Percentiles rank a stretch among this genome's conserved stretches.
phyloP scores from a whole-genome alignment of 2,113 vertebrate species.

The Machaerirhynchus nigripectus region DNA sequence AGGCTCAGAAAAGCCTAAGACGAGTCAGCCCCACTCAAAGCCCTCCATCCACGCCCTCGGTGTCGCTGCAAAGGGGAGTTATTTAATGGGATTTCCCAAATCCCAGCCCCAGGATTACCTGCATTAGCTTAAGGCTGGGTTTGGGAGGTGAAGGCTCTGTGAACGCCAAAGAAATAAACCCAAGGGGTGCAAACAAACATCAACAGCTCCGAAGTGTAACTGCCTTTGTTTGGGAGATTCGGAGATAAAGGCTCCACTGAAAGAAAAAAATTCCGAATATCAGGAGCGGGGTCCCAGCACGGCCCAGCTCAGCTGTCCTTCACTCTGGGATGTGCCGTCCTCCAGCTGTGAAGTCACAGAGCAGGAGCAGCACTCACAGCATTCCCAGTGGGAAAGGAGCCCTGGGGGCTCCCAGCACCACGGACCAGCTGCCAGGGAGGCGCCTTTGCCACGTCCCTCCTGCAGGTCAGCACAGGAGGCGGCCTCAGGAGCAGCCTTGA shows the following conservation, averaged over 20 bases:
- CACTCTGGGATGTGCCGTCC: neutral
- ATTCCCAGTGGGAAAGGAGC: neutral
- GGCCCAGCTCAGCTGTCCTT: neutral
- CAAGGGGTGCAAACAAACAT: neutral
- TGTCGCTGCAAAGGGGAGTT: neutral
- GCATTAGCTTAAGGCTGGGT: neutral
- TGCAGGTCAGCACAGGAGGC: neutral
- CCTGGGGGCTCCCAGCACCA: accelerated
- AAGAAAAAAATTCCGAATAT: neutral
- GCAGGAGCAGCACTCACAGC: accelerated
- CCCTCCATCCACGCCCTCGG: neutral
- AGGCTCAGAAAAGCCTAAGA: neutral
- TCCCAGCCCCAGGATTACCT: neutral
- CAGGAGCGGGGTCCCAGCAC: neutral
- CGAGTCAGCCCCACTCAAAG: neutral
- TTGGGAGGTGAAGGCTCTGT: neutral
- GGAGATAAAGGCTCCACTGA: neutral
- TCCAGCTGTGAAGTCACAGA: neutral
- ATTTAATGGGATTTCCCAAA: neutral
- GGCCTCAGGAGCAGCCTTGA: neutral
- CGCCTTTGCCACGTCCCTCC: neutral
- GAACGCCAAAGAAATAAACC: neutral
- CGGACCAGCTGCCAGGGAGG: neutral
- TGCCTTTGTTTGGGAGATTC: neutral
- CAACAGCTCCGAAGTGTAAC: neutral